Conservation (phyloP, 2,113 vertebrate species). For the Zosterops borbonicus region DNA sequence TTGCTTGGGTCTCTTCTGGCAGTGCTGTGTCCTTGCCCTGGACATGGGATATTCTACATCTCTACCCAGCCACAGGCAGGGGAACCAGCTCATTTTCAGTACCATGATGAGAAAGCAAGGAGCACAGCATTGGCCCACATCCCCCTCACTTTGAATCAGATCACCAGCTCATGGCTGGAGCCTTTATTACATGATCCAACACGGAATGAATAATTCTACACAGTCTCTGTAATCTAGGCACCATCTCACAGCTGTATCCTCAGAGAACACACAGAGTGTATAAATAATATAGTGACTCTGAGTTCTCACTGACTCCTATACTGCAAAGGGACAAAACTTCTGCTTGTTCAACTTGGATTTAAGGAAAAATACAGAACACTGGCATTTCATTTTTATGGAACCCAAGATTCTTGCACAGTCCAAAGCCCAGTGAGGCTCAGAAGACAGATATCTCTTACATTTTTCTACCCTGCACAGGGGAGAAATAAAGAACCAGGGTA, state of each 20-base stretch:
- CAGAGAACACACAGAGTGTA: neutral
- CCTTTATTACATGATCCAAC: neutral
- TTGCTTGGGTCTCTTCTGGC: neutral
- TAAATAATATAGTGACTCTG: neutral
- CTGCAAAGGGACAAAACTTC: neutral
- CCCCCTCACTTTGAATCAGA: neutral
- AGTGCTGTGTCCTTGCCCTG: neutral
- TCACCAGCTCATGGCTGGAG: fast-evolving
- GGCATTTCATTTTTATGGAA: neutral
- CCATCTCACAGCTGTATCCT: neutral
- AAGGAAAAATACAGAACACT: neutral
- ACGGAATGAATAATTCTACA: neutral
- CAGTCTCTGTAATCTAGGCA: neutral
- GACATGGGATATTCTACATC: no score
- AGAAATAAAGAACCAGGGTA: neutral
- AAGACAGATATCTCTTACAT: neutral
- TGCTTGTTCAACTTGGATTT: neutral
- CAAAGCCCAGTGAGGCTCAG: neutral
- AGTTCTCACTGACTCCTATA: neutral
- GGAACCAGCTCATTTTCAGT: neutral
- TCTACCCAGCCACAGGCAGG: neutral
- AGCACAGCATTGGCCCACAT: neutral
- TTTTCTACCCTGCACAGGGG: neutral
- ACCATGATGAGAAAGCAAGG: neutral
- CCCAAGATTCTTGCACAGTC: neutral